phyloP scores from a whole-genome alignment of 1,140 invertebrate genomes.

The Drosophila rhopaloa region DNA sequence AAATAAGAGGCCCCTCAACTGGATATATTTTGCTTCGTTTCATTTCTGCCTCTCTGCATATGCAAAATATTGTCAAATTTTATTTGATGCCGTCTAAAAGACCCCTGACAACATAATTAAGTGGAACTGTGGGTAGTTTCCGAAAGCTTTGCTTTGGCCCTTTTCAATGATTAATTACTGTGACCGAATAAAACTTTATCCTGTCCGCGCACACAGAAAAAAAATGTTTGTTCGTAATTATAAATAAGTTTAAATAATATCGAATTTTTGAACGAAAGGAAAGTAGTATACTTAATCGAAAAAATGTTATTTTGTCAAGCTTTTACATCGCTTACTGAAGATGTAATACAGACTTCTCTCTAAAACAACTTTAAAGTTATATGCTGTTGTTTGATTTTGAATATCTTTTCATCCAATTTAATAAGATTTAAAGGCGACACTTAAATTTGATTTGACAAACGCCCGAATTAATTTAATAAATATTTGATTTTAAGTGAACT shows the following conservation, averaged over 20 bases:
- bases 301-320: too few species aligned
- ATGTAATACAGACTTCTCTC: too few species aligned
- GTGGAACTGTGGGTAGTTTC: conserved; percentile 38
- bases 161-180: conserved; percentile 62
- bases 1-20: conserved; percentile 2
- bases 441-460: not conserved
- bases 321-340: too few species aligned
- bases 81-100: conserved; percentile 44
- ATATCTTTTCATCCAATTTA: too few species aligned
- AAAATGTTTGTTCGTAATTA: too few species aligned
- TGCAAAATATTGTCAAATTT: conserved; percentile 46
- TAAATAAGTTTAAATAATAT: too few species aligned
- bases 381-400: too few species aligned
- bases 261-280: too few species aligned
- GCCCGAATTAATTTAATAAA: not conserved
- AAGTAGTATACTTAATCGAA: too few species aligned
- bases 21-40: conserved; percentile 9
- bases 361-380: too few species aligned
- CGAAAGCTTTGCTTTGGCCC: conserved; percentile 25
- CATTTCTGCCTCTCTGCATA: conserved; percentile 11
- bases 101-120: conserved; percentile 73
- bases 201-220: conserved; percentile 1
- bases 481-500: conserved; percentile 2
- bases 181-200: conserved; percentile 25
- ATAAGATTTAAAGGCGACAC: too few species aligned